Evolutionary conservation across 2,797 vertebrate genomes (phyloP).

Genomic region (Enteromius trimaculatus): DNA sequence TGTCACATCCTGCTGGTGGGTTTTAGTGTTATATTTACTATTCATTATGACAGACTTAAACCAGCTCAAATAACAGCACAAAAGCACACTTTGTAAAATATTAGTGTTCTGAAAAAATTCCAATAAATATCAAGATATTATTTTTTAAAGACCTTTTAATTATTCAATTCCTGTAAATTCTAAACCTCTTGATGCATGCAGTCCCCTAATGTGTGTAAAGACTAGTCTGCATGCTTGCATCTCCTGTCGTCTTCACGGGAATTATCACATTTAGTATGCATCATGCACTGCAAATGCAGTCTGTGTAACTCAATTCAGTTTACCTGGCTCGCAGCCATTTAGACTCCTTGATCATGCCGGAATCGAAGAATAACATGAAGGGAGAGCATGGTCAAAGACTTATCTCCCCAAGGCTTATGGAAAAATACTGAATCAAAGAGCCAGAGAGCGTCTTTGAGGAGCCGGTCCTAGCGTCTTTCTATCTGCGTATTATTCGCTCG

Average conservation of each 20-base stretch:
- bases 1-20: not conserved
- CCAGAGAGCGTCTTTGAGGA: constrained; percentile 39
- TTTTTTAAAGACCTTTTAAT: not conserved
- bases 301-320: constrained; percentile 67
- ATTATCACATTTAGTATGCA: constrained; percentile 65
- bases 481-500: not conserved
- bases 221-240: constrained; percentile 5
- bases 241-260: constrained; percentile 4
- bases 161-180: not conserved
- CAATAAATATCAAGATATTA: not conserved
- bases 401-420: constrained; percentile 61
- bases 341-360: constrained; percentile 66
- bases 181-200: constrained; percentile 16
- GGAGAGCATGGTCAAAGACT: constrained; percentile 53
- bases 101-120: not conserved
- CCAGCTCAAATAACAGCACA: not conserved
- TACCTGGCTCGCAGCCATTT: constrained; percentile 69
- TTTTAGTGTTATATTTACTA: not conserved
- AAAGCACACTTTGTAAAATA: not conserved
- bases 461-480: not conserved
- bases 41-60: not conserved
- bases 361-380: constrained; percentile 71
- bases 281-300: constrained; percentile 55
- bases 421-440: constrained; percentile 67
- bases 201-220: constrained; percentile 33